Evolutionary conservation across 1,140 invertebrate genomes (phyloP).

Genomic region (Radopholus similis): DNA sequence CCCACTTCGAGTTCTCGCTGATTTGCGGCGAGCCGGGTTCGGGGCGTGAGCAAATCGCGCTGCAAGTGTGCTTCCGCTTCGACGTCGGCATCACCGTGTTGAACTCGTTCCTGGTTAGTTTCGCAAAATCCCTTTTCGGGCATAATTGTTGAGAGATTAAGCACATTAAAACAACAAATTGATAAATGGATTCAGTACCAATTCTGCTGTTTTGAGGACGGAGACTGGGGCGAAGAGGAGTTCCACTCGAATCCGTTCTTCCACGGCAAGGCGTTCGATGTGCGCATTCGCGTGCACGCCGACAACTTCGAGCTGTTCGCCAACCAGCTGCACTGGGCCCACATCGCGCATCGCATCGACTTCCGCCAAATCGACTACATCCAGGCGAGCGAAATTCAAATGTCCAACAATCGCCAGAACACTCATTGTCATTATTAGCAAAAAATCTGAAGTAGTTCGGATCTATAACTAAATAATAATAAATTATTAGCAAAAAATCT

Average conservation of each 20-base stretch:
- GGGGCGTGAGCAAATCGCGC: background rate
- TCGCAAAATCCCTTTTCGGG: no score
- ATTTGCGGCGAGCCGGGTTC: background rate
- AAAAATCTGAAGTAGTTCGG: background rate
- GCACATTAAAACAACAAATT: no score
- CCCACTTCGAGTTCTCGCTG: background rate
- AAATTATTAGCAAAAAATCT: background rate
- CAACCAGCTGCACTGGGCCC: constrained; percentile 36
- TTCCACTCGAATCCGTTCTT: constrained; percentile 36
- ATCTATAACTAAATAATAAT: background rate
- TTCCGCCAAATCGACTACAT: constrained; percentile 30
- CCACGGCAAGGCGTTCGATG: constrained; percentile 28
- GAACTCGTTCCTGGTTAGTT: constrained; percentile 1
- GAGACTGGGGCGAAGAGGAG: constrained; percentile 43
- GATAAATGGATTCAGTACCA: no score
- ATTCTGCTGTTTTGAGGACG: background rate
- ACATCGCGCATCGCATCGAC: constrained; percentile 33
- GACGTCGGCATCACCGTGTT: constrained; percentile 20
- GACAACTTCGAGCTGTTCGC: constrained; percentile 38
- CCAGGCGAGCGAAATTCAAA: constrained; percentile 16
- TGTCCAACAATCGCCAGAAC: background rate
- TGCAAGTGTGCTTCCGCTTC: constrained; percentile 19
- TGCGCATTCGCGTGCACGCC: constrained; percentile 42
- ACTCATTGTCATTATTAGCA: background rate
- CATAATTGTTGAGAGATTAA: no score